Evolutionary conservation across 2,797 vertebrate species (phyloP).

Genomic region (Sebastolobus altivelis): DNA sequence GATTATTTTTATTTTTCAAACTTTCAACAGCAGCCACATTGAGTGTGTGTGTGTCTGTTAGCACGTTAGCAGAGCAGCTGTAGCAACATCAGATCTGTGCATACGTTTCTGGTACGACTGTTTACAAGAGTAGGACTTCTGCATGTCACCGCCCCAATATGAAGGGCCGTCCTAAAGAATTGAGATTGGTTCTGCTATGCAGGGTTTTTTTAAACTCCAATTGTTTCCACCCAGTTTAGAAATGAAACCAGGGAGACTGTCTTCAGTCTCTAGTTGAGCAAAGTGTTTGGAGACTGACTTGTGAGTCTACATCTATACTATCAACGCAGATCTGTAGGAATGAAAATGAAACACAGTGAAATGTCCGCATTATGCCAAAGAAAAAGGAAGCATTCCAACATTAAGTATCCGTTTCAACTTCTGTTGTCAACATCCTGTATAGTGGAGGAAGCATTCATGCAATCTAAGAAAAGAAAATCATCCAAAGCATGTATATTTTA

Average conservation of each 20-base stretch:
- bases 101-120: not conserved
- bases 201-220: not conserved
- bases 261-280: no score
- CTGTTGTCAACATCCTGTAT: conserved; percentile 18
- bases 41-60: not conserved
- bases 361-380: not conserved
- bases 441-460: conserved; percentile 8
- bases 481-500: not conserved
- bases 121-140: not conserved
- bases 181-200: not conserved
- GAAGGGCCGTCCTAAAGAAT: not conserved
- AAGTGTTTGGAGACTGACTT: not conserved
- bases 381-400: not conserved
- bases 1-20: not conserved
- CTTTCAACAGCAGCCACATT: not conserved
- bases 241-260: no score
- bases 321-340: not conserved
- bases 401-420: not conserved
- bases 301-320: no score
- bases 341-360: not conserved
- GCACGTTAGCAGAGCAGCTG: not conserved
- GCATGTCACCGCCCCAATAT: not conserved
- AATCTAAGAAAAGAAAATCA: not conserved
- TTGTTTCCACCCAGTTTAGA: no score
- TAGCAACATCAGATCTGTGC: not conserved